Evolutionary conservation across 2,797 vertebrate genomes (phyloP).

Genomic region (Pangasius mekongensis): DNA sequence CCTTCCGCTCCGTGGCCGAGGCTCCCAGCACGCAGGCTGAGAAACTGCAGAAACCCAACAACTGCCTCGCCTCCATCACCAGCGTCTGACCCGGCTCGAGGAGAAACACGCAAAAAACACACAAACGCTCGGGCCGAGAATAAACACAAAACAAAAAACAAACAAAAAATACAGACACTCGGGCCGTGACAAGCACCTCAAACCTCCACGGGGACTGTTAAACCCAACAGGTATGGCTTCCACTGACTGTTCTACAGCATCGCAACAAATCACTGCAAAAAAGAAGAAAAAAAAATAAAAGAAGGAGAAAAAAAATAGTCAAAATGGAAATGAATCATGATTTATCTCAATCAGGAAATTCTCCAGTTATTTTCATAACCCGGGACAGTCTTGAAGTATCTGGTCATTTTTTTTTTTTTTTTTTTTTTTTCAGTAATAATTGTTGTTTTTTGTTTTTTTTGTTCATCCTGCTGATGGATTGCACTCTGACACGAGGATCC

Average conservation of each 20-base stretch:
- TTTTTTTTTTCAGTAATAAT: conserved; percentile 36
- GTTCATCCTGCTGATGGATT: conserved; percentile 49
- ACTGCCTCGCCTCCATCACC: conserved; percentile 99
- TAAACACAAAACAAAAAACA: conserved; percentile 49
- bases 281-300: conserved; percentile 60
- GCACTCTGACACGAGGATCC: conserved; percentile 36
- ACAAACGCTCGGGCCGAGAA: conserved; percentile 57
- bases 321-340: conserved; percentile 50
- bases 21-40: conserved; percentile 88
- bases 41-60: conserved; percentile 97
- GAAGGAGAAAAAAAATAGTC: conserved; percentile 55
- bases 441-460: conserved; percentile 36
- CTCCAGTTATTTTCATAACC: conserved; percentile 59
- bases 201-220: conserved; percentile 80
- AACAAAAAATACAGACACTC: conserved; percentile 9
- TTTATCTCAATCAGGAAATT: conserved; percentile 63
- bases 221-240: conserved; percentile 82
- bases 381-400: conserved; percentile 51
- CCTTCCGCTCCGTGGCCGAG: conserved; percentile 90
- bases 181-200: conserved; percentile 72
- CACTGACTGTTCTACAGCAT: conserved; percentile 83
- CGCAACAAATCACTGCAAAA: conserved; percentile 80
- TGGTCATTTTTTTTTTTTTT: conserved; percentile 36
- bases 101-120: conserved; percentile 44
- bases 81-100: conserved; percentile 86